These are phyloP conservation scores for Physella acuta DNA, from an alignment of 1,140 invertebrate species.

Conservation along the genomic window DNA sequence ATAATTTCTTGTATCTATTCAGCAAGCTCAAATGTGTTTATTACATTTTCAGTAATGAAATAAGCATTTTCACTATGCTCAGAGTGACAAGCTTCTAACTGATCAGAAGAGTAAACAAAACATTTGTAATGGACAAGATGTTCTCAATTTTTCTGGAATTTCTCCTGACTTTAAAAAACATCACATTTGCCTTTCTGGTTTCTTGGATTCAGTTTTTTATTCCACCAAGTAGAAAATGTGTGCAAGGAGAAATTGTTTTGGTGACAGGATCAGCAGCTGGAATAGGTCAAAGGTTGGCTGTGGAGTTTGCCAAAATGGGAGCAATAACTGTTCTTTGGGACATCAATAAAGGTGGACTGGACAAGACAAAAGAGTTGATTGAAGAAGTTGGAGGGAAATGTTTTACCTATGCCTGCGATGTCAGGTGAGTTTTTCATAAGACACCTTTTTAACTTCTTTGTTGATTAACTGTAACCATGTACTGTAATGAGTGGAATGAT, in stretches of 20 bases:
- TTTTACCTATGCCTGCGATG: slow-evolving; percentile 66
- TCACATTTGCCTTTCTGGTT: slow-evolving; percentile 38
- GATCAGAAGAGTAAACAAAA: too few species aligned
- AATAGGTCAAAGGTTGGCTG: slow-evolving; percentile 77
- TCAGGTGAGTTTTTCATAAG: slow-evolving; percentile 49
- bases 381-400: slow-evolving; percentile 68
- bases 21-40: too few species aligned
- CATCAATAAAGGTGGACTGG: slow-evolving; percentile 77
- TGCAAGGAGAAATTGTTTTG: slow-evolving; percentile 79
- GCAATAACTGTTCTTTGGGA: slow-evolving; percentile 87
- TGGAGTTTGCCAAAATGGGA: slow-evolving; percentile 77
- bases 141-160: slow-evolving; percentile 44
- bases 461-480: too few species aligned
- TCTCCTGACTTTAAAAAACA: slow-evolving; percentile 34
- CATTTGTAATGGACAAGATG: too few species aligned
- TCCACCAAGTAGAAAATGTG: slow-evolving; percentile 50
- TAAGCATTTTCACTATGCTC: too few species aligned
- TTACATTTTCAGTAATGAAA: too few species aligned
- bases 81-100: too few species aligned
- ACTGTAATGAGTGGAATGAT: too few species aligned
- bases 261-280: slow-evolving; percentile 80
- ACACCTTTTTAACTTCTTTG: too few species aligned
- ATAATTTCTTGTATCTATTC: too few species aligned
- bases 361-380: slow-evolving; percentile 72
- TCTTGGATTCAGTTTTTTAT: slow-evolving; percentile 43